These are phyloP conservation scores for Tetraodon nigroviridis DNA, from an alignment of 2,113 vertebrate species.

Conservation along the genomic window DNA sequence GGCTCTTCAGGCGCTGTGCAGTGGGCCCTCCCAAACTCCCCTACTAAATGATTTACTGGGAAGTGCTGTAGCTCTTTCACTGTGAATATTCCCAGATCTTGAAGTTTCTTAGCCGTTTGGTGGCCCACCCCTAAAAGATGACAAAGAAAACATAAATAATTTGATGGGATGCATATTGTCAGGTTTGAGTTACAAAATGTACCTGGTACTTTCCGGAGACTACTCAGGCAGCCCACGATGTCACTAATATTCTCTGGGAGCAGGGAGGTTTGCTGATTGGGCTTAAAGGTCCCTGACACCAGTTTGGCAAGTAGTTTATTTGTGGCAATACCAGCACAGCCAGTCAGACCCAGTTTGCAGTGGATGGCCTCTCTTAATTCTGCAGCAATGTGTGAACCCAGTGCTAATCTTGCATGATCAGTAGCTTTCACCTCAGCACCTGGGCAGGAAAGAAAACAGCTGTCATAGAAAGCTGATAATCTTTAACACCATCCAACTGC, in stretches of 20 bases:
- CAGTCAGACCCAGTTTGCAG: slow-evolving; percentile 77
- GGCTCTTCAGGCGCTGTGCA: slow-evolving; percentile 78
- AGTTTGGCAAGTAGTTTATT: slow-evolving; percentile 88
- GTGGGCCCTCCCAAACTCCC: slow-evolving; percentile 77
- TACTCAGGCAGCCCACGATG: slow-evolving; percentile 71
- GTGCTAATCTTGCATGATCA: slow-evolving; percentile 65
- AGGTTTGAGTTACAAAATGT: neutral
- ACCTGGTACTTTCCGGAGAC: slow-evolving; percentile 81
- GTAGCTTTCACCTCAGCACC: slow-evolving; percentile 60
- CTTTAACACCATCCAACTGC: neutral
- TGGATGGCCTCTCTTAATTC: slow-evolving; percentile 77
- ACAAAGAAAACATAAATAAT: neutral
- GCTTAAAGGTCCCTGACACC: slow-evolving; percentile 84
- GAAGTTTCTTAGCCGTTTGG: slow-evolving; percentile 78
- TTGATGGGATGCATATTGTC: neutral
- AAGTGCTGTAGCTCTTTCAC: slow-evolving; percentile 77
- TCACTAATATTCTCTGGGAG: slow-evolving; percentile 75
- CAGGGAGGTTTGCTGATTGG: slow-evolving; percentile 87
- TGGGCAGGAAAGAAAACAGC: slow-evolving; percentile 36
- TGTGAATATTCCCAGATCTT: slow-evolving; percentile 72
- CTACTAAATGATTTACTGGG: slow-evolving; percentile 68
- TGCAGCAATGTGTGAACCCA: slow-evolving; percentile 82
- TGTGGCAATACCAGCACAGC: slow-evolving; percentile 82
- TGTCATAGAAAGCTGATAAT: neutral
- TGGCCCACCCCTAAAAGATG: slow-evolving; percentile 79